These are phyloP conservation scores for Eupeodes corollae DNA, from an alignment of 1,140 invertebrate genomes.

Conservation along the genomic window DNA sequence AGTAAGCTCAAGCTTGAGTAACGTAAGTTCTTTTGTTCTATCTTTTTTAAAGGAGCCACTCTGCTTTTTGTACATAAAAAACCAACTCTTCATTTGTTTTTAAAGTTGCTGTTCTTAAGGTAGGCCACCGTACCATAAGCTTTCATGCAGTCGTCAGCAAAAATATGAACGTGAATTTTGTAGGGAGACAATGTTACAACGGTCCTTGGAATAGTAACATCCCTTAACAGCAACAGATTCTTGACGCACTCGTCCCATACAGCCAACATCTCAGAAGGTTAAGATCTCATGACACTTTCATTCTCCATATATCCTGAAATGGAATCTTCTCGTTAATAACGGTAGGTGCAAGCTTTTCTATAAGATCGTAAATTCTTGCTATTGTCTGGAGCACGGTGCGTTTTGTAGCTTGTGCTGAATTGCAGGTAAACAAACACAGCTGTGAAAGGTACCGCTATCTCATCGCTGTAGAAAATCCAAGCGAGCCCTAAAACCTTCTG, in stretches of 20 bases:
- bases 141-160: conserved; percentile 21
- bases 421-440: neutral
- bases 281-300: conserved; percentile 27
- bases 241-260: no score
- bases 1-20: conserved; percentile 27
- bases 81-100: conserved; percentile 6
- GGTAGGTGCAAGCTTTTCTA: conserved; percentile 31
- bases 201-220: no score
- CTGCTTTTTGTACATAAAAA: conserved; percentile 29
- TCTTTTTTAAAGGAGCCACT: conserved; percentile 30
- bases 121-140: conserved; percentile 25
- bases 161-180: conserved; percentile 11
- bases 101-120: conserved; percentile 10
- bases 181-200: no score
- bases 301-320: conserved; percentile 31
- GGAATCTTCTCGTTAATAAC: conserved; percentile 27
- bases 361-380: conserved; percentile 27
- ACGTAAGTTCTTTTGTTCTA: conserved; percentile 13
- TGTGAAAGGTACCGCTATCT: neutral
- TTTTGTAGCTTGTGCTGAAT: conserved; percentile 13
- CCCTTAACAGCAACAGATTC: no score
- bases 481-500: conserved; percentile 1
- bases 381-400: conserved; percentile 20
- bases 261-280: no score
- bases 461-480: neutral